Evolutionary conservation across 2,113 vertebrate genomes (phyloP), one percentile per base, ranked within the genome.

Genomic region (Scomber japonicus): DNA sequence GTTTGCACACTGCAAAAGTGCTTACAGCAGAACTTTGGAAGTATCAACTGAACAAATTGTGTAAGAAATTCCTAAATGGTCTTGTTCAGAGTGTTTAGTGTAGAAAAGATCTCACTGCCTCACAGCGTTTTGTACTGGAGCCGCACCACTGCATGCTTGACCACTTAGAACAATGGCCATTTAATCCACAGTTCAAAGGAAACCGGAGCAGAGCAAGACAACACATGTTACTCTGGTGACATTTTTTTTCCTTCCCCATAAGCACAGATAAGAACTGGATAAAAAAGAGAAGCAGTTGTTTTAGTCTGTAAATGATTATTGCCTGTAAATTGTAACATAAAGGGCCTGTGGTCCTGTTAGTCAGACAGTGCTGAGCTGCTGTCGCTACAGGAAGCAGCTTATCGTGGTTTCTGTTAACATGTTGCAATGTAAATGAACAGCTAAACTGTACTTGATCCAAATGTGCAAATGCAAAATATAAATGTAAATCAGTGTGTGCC

Each of bases 341-440:
- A 71, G 77, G 68, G 77, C 82, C 75, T 54, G 19, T 91, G 88
- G 79, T 74, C 76, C 80, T 75, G 65, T 40, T 65, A 87, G 75
- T 73, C 65, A 92, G 90, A 87, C 81, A 45, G 89, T 64, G 75
- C 24, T 83, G 49, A 76, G 70, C 57, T 49, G 76, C 35, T 90
- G 87, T 86, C 71, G 51, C 83, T 85, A 75, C 73, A 87, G 85
- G 91, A 93, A 65, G 44, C 30, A 55, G 88, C 87, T 94, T 93
- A 94, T 93, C 80, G 54, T 75, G 82, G 90, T 89, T 93, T 95
- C 94, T 95, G 87, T 91, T 92, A 95, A 94, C 93, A 93, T 91
- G 83, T 87, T 60, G 94, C 86, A 90, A 90, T 67, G 88, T 91
- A 96, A 95, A 95, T 94, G 93, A 92, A 93, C 93, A 93, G 82